These are phyloP conservation scores for Geopemphigus sp. DNA, from an alignment of 1,140 invertebrate species.

Conservation along the genomic window DNA sequence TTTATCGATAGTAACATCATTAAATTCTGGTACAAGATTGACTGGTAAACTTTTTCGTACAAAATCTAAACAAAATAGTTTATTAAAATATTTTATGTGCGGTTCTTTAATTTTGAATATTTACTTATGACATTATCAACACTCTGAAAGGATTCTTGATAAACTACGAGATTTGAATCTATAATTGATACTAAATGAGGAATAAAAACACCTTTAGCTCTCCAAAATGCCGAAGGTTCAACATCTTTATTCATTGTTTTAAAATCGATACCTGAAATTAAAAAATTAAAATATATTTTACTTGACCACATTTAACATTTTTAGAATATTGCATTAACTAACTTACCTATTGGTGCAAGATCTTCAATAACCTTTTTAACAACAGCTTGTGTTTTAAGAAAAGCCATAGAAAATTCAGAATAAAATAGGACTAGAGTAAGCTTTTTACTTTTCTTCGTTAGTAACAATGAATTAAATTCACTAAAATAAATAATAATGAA, in stretches of 20 bases:
- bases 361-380: constrained; percentile 44
- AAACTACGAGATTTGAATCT: constrained; percentile 43
- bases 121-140: constrained; percentile 29
- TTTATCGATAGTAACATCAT: constrained; percentile 69
- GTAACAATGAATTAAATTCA: constrained; percentile 36
- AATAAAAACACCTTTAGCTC: constrained; percentile 37
- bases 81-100: constrained; percentile 43
- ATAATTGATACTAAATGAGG: constrained; percentile 42
- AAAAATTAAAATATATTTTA: too few relatives aligned
- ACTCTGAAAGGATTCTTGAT: constrained; percentile 31
- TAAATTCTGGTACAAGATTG: constrained; percentile 70
- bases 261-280: constrained; percentile 33
- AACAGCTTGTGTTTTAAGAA: constrained; percentile 34
- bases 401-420: constrained; percentile 38
- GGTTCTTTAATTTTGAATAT: too few relatives aligned
- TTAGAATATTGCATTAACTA: not conserved
- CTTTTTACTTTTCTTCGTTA: constrained; percentile 43
- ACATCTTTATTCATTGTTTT: constrained; percentile 47
- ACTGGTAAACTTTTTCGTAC: constrained; percentile 79
- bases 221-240: constrained; percentile 39
- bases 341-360: constrained; percentile 25
- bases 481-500: constrained; percentile 29
- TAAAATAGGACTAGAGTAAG: constrained; percentile 43
- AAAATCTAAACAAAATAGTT: constrained; percentile 66
- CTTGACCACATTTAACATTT: too few relatives aligned